Evolutionary conservation across 1,140 invertebrate genomes (phyloP).

Genomic region (Tetranychus cinnabarinus): DNA sequence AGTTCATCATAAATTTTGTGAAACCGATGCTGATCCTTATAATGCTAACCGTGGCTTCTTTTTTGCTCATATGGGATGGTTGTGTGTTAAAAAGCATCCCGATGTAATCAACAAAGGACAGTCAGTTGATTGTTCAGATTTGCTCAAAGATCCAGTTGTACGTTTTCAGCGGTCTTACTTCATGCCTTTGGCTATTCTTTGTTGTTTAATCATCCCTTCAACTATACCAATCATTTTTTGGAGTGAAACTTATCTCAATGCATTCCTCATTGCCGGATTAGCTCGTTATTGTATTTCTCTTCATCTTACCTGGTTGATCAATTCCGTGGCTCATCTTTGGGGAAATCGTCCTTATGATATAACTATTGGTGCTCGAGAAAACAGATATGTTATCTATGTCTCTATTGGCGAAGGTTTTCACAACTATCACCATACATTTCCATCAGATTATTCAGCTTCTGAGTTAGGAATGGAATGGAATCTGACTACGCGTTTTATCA

Average conservation of each 20-base stretch:
- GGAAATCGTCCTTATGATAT: slow-evolving; percentile 23
- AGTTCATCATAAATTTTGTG: slow-evolving; percentile 80
- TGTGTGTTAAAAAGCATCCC: slow-evolving; percentile 70
- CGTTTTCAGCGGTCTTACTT: slow-evolving; percentile 47
- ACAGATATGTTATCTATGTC: slow-evolving; percentile 23
- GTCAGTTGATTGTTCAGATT: slow-evolving; percentile 57
- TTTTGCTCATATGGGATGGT: slow-evolving; percentile 83
- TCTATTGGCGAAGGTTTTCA: slow-evolving; percentile 28
- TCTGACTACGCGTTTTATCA: slow-evolving; percentile 58
- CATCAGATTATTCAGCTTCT: background rate
- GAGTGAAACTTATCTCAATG: background rate
- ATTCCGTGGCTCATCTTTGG: slow-evolving; percentile 27
- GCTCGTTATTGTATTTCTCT: slow-evolving; percentile 22
- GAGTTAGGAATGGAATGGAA: slow-evolving; percentile 25
- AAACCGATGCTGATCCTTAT: slow-evolving; percentile 85
- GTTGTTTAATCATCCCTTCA: background rate
- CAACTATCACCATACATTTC: slow-evolving; percentile 3
- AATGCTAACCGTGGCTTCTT: slow-evolving; percentile 83
- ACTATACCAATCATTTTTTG: background rate
- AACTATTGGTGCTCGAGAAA: slow-evolving; percentile 28
- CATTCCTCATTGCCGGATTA: background rate
- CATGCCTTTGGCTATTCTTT: background rate
- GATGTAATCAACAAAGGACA: slow-evolving; percentile 66
- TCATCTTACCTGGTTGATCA: slow-evolving; percentile 59
- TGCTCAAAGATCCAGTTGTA: slow-evolving; percentile 59